These are phyloP conservation scores for Amblyornis subalaris DNA, from an alignment of 2,113 vertebrate genomes.

Conservation along the genomic window DNA sequence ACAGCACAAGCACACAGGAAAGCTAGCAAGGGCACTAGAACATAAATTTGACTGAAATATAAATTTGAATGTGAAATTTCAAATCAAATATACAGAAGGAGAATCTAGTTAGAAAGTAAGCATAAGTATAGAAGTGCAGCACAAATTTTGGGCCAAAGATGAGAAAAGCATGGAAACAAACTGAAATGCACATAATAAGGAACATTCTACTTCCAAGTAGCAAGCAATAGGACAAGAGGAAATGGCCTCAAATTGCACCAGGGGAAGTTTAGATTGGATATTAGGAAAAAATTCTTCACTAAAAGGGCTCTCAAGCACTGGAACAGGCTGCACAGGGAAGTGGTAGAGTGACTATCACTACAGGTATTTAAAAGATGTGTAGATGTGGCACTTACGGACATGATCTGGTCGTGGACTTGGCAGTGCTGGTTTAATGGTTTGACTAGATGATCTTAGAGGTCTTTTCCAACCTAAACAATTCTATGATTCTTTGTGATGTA, in stretches of 20 bases:
- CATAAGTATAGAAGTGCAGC: rapidly evolving
- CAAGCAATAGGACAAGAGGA: neutral
- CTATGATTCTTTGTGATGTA: neutral
- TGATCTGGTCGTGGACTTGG: neutral
- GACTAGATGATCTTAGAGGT: neutral
- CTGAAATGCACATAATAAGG: neutral
- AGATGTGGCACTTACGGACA: neutral
- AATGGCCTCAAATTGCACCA: neutral
- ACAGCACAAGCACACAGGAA: neutral
- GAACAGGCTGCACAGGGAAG: neutral
- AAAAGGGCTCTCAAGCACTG: neutral
- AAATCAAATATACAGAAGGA: neutral
- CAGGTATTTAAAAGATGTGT: neutral
- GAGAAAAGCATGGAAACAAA: neutral
- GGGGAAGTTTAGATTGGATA: neutral
- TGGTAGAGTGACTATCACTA: neutral
- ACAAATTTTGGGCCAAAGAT: neutral
- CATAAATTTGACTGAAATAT: neutral
- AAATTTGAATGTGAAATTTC: neutral
- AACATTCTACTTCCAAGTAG: neutral
- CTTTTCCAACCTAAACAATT: neutral
- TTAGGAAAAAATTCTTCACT: neutral
- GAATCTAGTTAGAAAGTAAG: neutral
- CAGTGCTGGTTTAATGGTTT: neutral
- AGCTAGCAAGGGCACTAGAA: neutral